These are phyloP conservation scores for Phocoena phocoena DNA, from an alignment of 2,113 vertebrate species.

Conservation along the genomic window DNA sequence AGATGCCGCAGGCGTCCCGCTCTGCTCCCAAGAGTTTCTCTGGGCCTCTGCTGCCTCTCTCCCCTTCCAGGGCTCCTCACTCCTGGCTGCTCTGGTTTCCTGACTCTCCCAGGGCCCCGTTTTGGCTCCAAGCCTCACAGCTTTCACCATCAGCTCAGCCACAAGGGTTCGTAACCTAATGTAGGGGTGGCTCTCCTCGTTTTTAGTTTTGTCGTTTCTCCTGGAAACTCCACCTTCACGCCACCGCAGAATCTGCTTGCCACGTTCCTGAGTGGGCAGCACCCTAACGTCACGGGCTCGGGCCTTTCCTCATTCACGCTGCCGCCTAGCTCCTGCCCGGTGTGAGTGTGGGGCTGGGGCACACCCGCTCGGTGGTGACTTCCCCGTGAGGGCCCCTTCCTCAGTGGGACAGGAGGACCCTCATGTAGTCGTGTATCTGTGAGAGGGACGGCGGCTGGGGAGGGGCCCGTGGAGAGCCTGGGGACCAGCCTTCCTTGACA, in stretches of 20 bases:
- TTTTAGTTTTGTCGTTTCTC: background rate
- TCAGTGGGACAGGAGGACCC: background rate
- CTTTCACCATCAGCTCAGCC: background rate
- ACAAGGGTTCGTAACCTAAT: background rate
- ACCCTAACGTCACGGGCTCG: background rate
- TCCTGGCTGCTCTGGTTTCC: background rate
- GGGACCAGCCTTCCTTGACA: background rate
- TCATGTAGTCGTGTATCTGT: background rate
- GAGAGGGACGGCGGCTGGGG: background rate
- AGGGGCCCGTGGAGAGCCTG: background rate
- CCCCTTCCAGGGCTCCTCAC: background rate
- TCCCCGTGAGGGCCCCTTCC: background rate
- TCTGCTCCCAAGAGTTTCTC: background rate
- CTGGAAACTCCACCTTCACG: background rate
- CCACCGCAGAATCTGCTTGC: background rate
- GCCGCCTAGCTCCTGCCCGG: too few relatives aligned
- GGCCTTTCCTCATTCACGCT: background rate
- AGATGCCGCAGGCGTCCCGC: rapidly evolving
- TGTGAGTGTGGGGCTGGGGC: background rate
- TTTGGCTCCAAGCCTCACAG: background rate
- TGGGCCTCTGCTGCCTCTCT: background rate
- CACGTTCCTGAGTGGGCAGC: background rate
- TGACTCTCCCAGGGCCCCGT: background rate
- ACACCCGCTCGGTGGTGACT: background rate
- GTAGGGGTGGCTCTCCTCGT: background rate